Evolutionary conservation across 2,113 vertebrate genomes (phyloP).

Genomic region (Alosa alosa): DNA sequence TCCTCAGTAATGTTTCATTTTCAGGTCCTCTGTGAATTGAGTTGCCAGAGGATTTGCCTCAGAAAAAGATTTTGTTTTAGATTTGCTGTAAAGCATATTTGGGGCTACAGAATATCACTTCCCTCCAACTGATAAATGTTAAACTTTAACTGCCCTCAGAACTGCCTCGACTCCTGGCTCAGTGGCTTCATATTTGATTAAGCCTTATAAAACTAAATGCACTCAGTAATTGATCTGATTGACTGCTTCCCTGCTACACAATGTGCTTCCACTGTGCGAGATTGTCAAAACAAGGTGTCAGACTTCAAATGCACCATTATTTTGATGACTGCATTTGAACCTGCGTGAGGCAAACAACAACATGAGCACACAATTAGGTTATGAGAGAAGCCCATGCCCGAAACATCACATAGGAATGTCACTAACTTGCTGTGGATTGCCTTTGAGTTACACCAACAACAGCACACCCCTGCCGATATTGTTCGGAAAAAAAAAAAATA

Average conservation of each 20-base stretch:
- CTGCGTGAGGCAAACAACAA: background rate
- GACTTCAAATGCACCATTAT: constrained; percentile 5
- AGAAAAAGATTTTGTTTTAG: background rate
- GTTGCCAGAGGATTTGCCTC: constrained; percentile 4
- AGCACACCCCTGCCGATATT: constrained; percentile 51
- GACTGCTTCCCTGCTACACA: background rate
- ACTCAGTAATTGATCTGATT: constrained; percentile 11
- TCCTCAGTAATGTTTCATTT: constrained; percentile 15
- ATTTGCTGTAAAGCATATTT: background rate
- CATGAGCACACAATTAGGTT: constrained; percentile 33
- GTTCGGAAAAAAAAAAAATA: constrained; percentile 17
- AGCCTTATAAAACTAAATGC: background rate
- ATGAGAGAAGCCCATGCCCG: constrained; percentile 25
- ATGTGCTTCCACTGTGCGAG: background rate
- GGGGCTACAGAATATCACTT: background rate
- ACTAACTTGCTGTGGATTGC: constrained; percentile 48
- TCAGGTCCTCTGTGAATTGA: background rate
- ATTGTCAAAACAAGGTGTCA: constrained; percentile 18
- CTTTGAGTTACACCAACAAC: constrained; percentile 59
- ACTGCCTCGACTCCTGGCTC: background rate
- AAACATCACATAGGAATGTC: constrained; percentile 28
- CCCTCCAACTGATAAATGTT: background rate
- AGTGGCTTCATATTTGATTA: constrained; percentile 7
- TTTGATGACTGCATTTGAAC: constrained; percentile 19
- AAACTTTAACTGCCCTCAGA: constrained; percentile 1